Evolutionary conservation across 2,113 vertebrate genomes (phyloP), one percentile per base, ranked within the genome.

Genomic region (Pseudonaja textilis): DNA sequence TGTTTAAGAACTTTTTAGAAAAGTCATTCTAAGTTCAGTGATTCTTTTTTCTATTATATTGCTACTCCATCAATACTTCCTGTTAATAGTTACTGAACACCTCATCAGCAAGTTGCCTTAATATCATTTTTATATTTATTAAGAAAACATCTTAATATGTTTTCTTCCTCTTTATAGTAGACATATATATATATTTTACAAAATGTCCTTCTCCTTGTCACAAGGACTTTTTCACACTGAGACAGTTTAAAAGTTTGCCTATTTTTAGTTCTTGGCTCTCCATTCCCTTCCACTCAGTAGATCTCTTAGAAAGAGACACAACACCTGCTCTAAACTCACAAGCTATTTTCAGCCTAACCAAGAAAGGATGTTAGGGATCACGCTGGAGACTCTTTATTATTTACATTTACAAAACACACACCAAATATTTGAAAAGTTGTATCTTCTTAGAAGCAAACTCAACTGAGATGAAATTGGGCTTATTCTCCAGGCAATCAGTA

Each of bases 321-420:
- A 97, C 99, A 99, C 98, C 99, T 99, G 98, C 98, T 98, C 97
- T 97, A 96, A 97, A 97, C 97, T 97, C 97, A 96, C 94, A 7
- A 94, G 97, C 96, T 99, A 99, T 99, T 99, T 99, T 98, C 96
- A 97, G 98, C 95, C 94, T 89, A 98, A 98, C 98, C 98, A 98
- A 96, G 97, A 97, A 97, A 95, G 97, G 97, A 97, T 97, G 97
- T 96, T 95, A 97, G 96, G 97, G 97, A 99, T 98, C 98, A 96
- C 89, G 93, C 88, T 87, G 26, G 81, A 87, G 20, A 90, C 22
- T 93, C 94, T 96, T 96, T 90, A 92, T 45, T 55, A 94, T 94
- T 92, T 54, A 96, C 91, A 81, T 10, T 57, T 61, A 61, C 64
- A 87, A 90, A 94, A 88, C n/a, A 95, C 91, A 94, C 86, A 11